Conservation (phyloP, 2,888 invertebrate genomes). For the Drosophila prolongata region DNA sequence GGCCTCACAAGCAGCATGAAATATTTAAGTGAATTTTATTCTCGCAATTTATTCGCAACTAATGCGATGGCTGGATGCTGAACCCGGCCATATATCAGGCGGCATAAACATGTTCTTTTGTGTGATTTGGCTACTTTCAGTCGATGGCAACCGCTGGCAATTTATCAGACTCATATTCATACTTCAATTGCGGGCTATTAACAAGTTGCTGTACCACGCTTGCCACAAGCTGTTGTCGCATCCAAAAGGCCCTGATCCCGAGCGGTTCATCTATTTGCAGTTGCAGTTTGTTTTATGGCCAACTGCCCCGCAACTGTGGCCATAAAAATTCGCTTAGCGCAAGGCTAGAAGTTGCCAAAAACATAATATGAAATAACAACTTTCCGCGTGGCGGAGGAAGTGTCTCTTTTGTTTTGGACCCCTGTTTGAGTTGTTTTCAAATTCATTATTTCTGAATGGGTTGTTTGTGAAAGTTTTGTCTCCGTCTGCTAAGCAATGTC, state of each 20-base stretch:
- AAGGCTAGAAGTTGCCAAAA: constrained; percentile 54
- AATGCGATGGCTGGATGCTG: constrained; percentile 51
- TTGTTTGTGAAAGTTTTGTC: constrained; percentile 34
- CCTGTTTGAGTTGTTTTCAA: constrained; percentile 42
- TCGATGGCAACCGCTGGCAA: constrained; percentile 23
- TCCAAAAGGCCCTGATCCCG: constrained; percentile 37
- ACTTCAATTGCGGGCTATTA: constrained; percentile 69
- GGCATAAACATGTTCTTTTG: constrained; percentile 63
- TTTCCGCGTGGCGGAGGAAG: constrained; percentile 33
- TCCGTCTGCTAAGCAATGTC: constrained; percentile 20
- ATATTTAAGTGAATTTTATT: constrained; percentile 73
- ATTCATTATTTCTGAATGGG: constrained; percentile 57
- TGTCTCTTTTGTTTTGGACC: constrained; percentile 54
- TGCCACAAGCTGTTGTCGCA: constrained; percentile 56
- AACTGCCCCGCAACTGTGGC: constrained; percentile 32
- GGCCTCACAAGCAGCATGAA: constrained; percentile 51
- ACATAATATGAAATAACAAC: constrained; percentile 64
- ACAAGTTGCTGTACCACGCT: constrained; percentile 69
- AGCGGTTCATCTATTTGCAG: constrained; percentile 56
- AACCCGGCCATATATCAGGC: constrained; percentile 40
- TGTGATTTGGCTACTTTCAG: constrained; percentile 58
- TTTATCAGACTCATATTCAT: constrained; percentile 44
- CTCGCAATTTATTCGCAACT: constrained; percentile 69
- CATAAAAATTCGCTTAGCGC: constrained; percentile 69
- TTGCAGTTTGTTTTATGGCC: constrained; percentile 57